Conservation (phyloP, 2,888 invertebrate genomes). For the Pediacus dermestoides region DNA sequence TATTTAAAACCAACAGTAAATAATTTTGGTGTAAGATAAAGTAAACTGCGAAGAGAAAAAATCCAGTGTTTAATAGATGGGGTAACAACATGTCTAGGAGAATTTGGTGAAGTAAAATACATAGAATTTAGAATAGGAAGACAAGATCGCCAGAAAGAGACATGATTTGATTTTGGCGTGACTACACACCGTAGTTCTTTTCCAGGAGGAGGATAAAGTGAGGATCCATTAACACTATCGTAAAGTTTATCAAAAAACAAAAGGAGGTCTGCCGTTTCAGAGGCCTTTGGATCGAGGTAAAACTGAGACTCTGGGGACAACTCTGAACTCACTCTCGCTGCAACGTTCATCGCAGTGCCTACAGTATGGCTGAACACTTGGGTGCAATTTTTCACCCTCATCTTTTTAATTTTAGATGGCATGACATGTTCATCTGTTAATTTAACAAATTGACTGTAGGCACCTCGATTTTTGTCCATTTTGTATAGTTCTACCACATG, state of each 20-base stretch:
- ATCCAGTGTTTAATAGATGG: conserved; percentile 16
- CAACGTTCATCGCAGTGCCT: conserved; percentile 11
- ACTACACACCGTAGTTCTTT: conserved; percentile 15
- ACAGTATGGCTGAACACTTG: conserved; percentile 16
- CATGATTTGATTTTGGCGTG: conserved; percentile 14
- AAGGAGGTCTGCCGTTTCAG: conserved; percentile 11
- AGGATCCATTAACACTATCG: conserved; percentile 17
- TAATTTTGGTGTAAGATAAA: conserved; percentile 10
- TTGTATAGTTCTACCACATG: conserved; percentile 12
- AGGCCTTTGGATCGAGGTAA: conserved; percentile 10
- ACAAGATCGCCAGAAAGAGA: conserved; percentile 15
- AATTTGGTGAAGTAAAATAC: conserved; percentile 15
- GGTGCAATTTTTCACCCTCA: conserved; percentile 12
- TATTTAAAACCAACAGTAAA: conserved; percentile 10
- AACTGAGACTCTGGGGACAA: conserved; percentile 5
- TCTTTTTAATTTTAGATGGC: conserved; percentile 14
- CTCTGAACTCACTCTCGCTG: conserved; percentile 6
- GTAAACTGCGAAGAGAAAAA: conserved; percentile 11
- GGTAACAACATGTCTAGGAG: neutral
- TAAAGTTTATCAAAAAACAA: conserved; percentile 17
- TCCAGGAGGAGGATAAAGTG: conserved; percentile 9
- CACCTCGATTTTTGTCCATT: conserved; percentile 10
- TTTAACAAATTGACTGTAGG: conserved; percentile 9
- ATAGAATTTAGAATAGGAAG: conserved; percentile 15
- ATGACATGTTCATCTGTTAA: conserved; percentile 15